phyloP scores from a whole-genome alignment of 2,113 vertebrate species.

The Misgurnus mizolepis region DNA sequence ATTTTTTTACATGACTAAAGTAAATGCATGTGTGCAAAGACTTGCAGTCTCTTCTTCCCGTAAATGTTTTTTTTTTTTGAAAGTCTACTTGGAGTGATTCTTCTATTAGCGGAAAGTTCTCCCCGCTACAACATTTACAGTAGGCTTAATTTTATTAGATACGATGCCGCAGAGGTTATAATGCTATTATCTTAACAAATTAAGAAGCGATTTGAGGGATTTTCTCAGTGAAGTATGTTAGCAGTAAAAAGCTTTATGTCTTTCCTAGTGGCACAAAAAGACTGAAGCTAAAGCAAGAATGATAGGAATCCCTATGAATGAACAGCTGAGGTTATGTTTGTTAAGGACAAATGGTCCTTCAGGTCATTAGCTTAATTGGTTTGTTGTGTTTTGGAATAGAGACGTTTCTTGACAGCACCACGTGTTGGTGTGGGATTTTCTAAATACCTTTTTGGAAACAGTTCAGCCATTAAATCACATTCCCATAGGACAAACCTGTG shows the following conservation, averaged over 20 bases:
- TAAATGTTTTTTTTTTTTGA: not conserved
- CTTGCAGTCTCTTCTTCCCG: not conserved
- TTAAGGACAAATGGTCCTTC: conserved; percentile 68
- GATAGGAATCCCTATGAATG: conserved; percentile 61
- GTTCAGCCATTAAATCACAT: conserved; percentile 50
- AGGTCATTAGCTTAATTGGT: conserved; percentile 69
- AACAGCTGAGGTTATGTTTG: conserved; percentile 69
- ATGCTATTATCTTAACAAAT: not conserved
- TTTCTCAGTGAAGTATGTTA: conserved; percentile 18
- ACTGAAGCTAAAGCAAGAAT: conserved; percentile 45
- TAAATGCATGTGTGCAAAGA: not conserved
- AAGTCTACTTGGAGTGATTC: not conserved
- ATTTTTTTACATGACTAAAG: not conserved
- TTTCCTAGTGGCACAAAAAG: conserved; percentile 20
- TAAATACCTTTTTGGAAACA: conserved; percentile 51
- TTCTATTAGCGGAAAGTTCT: not conserved
- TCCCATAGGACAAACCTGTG: conserved; percentile 37
- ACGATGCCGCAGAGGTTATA: not conserved
- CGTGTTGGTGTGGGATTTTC: conserved; percentile 38
- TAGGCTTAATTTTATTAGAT: not conserved
- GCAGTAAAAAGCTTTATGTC: not conserved
- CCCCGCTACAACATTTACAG: too few species aligned
- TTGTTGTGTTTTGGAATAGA: conserved; percentile 65
- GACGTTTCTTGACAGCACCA: conserved; percentile 56
- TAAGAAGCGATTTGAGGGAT: not conserved